Percentiles rank a stretch among this genome's conserved stretches.
Evolutionary conservation across 2,113 vertebrate species (phyloP).

Genomic region (Thomomys bottae): DNA sequence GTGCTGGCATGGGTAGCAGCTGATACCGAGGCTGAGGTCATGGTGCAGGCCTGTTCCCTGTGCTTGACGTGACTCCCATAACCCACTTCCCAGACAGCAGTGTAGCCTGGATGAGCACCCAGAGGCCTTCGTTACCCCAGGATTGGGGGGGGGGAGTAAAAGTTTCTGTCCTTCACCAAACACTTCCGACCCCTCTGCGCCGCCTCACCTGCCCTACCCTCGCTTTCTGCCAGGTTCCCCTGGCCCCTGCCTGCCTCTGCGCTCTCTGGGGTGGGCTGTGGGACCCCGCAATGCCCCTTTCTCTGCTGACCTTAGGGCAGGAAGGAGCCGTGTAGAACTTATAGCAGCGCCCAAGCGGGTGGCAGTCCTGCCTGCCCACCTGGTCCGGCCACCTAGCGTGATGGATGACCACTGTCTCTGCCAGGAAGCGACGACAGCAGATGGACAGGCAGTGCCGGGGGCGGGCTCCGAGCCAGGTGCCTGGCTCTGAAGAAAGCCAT

Average conservation of each 20-base stretch:
- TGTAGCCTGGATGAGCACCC: not conserved
- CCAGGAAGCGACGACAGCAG: slow-evolving; percentile 71
- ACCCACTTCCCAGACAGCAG: not conserved
- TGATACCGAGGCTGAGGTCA: not conserved
- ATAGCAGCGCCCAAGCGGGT: not conserved
- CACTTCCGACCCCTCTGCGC: not conserved
- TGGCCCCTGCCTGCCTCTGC: not conserved
- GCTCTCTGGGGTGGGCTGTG: not conserved
- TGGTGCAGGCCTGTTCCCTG: not conserved
- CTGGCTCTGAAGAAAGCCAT: slow-evolving; percentile 56
- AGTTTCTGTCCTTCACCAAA: slow-evolving; percentile 37
- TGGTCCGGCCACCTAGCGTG: not conserved
- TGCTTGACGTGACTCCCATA: not conserved
- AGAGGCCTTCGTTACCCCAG: not conserved
- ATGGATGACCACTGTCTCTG: slow-evolving; percentile 43
- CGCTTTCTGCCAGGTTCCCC: not conserved
- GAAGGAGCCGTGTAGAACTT: not conserved
- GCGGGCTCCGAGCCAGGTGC: slow-evolving; percentile 70
- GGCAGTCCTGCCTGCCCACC: not conserved
- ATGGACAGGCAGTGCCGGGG: slow-evolving; percentile 55
- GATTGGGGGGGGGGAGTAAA: not conserved
- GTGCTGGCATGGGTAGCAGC: rapidly evolving
- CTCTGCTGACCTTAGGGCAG: not conserved
- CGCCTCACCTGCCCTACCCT: not conserved
- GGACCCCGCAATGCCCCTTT: not conserved